These are phyloP conservation scores for Tamias sibiricus DNA, from an alignment of 2,113 vertebrate genomes.

Conservation along the genomic window DNA sequence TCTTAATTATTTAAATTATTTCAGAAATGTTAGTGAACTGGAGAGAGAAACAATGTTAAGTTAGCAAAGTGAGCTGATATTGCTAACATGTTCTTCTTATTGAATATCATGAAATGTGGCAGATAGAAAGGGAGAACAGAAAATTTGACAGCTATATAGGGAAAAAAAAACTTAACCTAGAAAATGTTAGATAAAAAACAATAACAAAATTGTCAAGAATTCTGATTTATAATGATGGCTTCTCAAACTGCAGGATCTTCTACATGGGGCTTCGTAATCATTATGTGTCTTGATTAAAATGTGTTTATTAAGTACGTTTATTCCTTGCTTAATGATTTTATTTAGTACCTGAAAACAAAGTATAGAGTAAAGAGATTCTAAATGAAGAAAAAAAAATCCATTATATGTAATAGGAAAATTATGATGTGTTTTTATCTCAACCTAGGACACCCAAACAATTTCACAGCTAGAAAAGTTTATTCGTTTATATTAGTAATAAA, in stretches of 20 bases:
- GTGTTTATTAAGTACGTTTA: constrained; percentile 16
- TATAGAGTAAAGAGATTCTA: constrained; percentile 53
- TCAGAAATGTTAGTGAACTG: background rate
- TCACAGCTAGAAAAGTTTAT: constrained; percentile 69
- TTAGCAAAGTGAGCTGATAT: background rate
- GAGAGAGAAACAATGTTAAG: background rate
- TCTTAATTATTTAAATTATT: background rate
- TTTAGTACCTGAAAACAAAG: constrained; percentile 58
- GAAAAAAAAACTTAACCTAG: constrained; percentile 25
- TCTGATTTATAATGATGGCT: background rate
- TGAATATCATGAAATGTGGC: background rate
- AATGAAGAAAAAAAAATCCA: background rate
- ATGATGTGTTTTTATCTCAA: constrained; percentile 55
- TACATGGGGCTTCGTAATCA: background rate
- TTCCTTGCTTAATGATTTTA: constrained; percentile 51
- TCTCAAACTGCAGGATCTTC: constrained; percentile 28
- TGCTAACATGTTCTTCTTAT: background rate
- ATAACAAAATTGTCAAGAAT: constrained; percentile 56
- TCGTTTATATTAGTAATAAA: constrained; percentile 48
- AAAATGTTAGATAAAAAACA: constrained; percentile 24
- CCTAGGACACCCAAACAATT: constrained; percentile 58
- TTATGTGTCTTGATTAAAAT: constrained; percentile 25
- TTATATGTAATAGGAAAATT: constrained; percentile 74
- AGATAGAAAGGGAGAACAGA: background rate
- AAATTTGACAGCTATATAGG: background rate